These are phyloP conservation scores for Loriculus beryllinus DNA, from an alignment of 2,797 vertebrate genomes.

Conservation along the genomic window DNA sequence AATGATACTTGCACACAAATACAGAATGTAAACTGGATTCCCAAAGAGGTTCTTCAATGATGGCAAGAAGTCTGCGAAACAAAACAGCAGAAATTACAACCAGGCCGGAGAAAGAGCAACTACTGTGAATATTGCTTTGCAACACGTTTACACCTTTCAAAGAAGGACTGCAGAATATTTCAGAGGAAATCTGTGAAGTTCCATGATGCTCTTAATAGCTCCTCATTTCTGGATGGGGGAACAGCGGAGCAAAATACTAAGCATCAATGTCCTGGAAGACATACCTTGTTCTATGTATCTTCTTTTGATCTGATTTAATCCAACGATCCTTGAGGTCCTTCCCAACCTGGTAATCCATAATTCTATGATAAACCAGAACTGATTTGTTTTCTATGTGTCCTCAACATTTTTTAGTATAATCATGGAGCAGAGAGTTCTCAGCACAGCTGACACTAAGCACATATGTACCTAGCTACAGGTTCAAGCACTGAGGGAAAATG, in stretches of 20 bases:
- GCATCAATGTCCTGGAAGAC: not conserved
- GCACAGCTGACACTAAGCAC: not conserved
- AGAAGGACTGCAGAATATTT: not conserved
- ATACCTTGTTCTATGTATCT: not conserved
- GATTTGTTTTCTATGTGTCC: not conserved
- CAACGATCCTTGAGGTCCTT: not conserved
- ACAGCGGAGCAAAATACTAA: not conserved
- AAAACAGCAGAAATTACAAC: slow-evolving; percentile 18
- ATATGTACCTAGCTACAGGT: not conserved
- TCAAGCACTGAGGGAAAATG: not conserved
- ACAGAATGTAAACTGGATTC: slow-evolving; percentile 87
- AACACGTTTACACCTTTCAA: not conserved
- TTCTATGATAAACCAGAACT: not conserved
- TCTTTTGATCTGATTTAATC: not conserved
- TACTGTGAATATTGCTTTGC: not conserved
- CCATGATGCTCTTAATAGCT: not conserved
- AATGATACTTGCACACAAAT: slow-evolving; percentile 87
- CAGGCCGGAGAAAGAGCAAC: not conserved
- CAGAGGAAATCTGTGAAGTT: not conserved
- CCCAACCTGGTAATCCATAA: not conserved
- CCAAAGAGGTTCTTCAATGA: slow-evolving; percentile 86
- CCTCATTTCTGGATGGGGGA: not conserved
- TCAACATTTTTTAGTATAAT: not conserved
- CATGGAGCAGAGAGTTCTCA: not conserved
- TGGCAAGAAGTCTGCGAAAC: slow-evolving; percentile 86